A percentile compares a stretch with the other conserved stretches of the same genome.
Evolutionary conservation across 2,797 vertebrate genomes (phyloP).

Genomic region (Manis crassicaudata): DNA sequence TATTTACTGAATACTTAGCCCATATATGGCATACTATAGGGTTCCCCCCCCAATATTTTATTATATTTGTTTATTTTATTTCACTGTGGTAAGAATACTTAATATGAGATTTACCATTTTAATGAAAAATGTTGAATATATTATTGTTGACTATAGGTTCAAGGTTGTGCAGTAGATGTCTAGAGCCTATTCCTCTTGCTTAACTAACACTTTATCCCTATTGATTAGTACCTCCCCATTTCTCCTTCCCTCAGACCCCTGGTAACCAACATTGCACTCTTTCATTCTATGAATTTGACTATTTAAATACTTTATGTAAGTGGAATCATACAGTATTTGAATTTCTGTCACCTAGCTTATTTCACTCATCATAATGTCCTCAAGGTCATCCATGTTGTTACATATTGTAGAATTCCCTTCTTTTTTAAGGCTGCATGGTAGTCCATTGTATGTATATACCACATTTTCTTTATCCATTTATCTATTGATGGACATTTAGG

Average conservation of each 20-base stretch:
- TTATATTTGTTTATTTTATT: background rate
- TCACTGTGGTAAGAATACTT: background rate
- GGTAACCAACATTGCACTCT: background rate
- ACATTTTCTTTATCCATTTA: background rate
- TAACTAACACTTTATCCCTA: background rate
- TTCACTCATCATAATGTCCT: background rate
- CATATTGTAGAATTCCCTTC: background rate
- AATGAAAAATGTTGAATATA: background rate
- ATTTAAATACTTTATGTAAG: background rate
- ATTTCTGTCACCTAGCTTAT: background rate
- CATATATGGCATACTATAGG: background rate
- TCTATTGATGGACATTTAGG: background rate
- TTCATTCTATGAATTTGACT: background rate
- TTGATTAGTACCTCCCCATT: background rate
- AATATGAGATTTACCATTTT: background rate
- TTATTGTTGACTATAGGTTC: background rate
- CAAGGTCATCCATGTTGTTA: background rate
- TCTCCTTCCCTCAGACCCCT: background rate
- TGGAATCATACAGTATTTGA: background rate
- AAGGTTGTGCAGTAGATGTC: background rate
- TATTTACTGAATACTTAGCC: background rate
- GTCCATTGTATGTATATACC: background rate
- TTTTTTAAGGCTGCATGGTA: background rate
- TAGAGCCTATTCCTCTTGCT: background rate
- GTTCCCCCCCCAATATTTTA: background rate